Percentiles rank a stretch among this genome's conserved stretches.
phyloP scores from a whole-genome alignment of 1,140 invertebrate species.

The Drosophila ercepeae region DNA sequence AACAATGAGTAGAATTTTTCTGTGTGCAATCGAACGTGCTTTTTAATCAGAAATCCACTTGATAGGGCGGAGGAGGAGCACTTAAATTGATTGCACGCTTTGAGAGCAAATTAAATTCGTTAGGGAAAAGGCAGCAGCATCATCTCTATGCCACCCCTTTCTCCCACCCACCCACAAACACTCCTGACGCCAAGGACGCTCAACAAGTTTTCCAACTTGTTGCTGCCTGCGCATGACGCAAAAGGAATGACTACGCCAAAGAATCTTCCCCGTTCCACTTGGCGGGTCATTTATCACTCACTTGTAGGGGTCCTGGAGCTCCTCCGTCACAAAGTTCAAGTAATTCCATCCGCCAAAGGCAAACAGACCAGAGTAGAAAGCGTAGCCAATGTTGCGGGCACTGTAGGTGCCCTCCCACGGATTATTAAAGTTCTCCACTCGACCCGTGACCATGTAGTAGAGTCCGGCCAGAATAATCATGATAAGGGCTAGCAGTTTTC shows the following conservation, averaged over 20 bases:
- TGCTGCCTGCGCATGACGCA: constrained; percentile 71
- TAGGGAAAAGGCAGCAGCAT: constrained; percentile 39
- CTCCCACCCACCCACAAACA: not conserved
- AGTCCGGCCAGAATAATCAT: constrained; percentile 93
- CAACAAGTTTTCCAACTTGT: constrained; percentile 74
- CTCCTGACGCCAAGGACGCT: constrained; percentile 51
- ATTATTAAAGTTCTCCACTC: constrained; percentile 88
- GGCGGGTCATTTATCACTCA: constrained; percentile 84
- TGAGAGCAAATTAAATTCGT: constrained; percentile 73
- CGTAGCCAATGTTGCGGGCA: constrained; percentile 88
- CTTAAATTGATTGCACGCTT: constrained; percentile 68
- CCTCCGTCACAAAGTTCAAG: constrained; percentile 97
- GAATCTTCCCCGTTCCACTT: constrained; percentile 2
- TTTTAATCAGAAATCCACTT: constrained; percentile 13
- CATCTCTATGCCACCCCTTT: not conserved
- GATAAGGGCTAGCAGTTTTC: constrained; percentile 93
- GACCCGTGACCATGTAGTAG: constrained; percentile 89
- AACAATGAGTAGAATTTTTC: not conserved
- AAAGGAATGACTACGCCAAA: constrained; percentile 23
- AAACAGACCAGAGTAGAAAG: constrained; percentile 97
- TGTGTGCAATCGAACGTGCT: constrained; percentile 14
- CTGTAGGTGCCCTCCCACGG: constrained; percentile 89
- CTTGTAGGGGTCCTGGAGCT: constrained; percentile 96
- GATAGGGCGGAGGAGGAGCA: constrained; percentile 15
- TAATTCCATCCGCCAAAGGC: constrained; percentile 99